Percentiles rank a stretch among this genome's conserved stretches.
phyloP scores from a whole-genome alignment of 2,113 vertebrate species.

The Glaucomys volans region DNA sequence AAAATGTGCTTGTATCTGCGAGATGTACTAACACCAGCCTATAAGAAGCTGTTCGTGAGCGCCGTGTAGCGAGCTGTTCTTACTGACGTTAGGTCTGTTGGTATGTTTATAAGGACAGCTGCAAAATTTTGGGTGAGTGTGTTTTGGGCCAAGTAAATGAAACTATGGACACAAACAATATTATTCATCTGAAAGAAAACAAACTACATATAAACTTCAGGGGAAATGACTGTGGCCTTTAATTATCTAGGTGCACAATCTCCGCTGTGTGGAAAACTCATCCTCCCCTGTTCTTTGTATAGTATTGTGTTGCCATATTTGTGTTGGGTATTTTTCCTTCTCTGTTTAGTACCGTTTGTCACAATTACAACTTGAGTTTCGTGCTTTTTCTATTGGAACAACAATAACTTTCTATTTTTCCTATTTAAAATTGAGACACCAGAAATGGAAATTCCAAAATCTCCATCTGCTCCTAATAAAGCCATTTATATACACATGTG shows the following conservation, averaged over 20 bases:
- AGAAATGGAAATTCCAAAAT: background rate
- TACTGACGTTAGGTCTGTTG: background rate
- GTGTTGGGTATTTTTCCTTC: background rate
- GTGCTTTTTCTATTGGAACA: background rate
- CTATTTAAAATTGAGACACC: background rate
- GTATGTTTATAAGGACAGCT: background rate
- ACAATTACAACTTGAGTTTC: background rate
- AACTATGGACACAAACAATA: background rate
- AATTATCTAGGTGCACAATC: background rate
- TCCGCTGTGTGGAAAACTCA: background rate
- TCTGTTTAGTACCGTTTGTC: background rate
- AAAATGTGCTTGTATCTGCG: constrained; percentile 13
- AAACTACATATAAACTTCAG: background rate
- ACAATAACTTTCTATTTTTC: background rate
- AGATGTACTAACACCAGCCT: background rate
- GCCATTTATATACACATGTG: accelerated
- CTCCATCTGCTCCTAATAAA: background rate
- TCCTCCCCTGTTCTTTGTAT: background rate
- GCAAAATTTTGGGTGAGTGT: background rate
- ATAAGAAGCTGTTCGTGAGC: background rate
- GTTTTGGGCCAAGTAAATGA: background rate
- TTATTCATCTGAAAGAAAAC: background rate
- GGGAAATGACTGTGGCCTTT: background rate
- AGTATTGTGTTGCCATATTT: background rate
- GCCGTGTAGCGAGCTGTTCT: background rate